These are phyloP conservation scores for Eurois occulta DNA, from an alignment of 2,888 invertebrate species.

Conservation along the genomic window DNA sequence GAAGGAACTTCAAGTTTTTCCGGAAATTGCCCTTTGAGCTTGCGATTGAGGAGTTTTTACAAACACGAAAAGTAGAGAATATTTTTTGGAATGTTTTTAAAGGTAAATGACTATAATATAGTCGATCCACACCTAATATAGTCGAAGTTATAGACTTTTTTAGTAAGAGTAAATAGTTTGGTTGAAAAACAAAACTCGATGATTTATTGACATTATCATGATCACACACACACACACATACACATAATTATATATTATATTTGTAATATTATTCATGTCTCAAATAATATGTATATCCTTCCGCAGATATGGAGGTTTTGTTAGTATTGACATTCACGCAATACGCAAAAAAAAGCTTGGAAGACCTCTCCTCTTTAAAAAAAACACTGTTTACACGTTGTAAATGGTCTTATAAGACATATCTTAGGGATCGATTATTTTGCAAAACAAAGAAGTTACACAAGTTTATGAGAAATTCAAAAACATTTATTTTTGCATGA, in stretches of 20 bases:
- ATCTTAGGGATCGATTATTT: no score
- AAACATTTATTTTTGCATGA: background rate
- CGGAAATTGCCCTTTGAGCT: background rate
- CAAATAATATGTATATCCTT: background rate
- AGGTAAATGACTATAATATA: background rate
- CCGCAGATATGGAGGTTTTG: background rate
- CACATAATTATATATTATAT: no score
- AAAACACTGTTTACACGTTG: background rate
- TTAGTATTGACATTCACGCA: background rate
- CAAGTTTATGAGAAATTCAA: background rate
- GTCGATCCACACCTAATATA: no score
- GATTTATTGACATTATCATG: background rate
- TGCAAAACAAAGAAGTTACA: background rate
- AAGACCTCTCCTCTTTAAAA: no score
- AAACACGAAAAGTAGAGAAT: background rate
- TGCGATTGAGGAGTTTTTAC: constrained; percentile 13
- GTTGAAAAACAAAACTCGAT: background rate
- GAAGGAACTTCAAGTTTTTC: constrained; percentile 8
- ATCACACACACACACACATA: no score
- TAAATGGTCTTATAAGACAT: background rate
- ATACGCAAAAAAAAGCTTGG: background rate
- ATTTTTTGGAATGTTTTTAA: background rate
- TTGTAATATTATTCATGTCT: no score
- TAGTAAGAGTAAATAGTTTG: background rate
- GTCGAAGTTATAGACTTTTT: background rate